Base-by-base conservation (phyloP, 2,113 vertebrate genomes). In the Marmota monax region DNA sequence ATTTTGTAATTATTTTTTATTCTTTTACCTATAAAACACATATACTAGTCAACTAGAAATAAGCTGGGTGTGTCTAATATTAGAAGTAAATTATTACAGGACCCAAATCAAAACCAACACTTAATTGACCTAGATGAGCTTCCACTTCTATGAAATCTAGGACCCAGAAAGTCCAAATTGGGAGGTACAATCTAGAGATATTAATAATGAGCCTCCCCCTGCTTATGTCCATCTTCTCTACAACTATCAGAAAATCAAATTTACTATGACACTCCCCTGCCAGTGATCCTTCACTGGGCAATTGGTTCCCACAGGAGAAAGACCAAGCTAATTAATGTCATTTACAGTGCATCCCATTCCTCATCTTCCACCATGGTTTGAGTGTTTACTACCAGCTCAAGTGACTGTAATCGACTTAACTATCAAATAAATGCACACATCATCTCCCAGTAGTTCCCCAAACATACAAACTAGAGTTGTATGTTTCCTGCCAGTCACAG, bases 1-100 rank as follows among this genome's bases (percentile, higher is more conserved):
- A 56, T 48, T 51, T 92, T 92, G 51, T 69, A 70, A 73, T 92
- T 88, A 48, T 58, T 23, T 90, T 89, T 63, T 42, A 22, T 80
- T 18, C 29, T 86, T 96, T 93, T 73, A 78, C 16, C 56, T 84
- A 78, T 39, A 34, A 88, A n/a, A 90, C 6, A 39, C 0, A 42
- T 70, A 27, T 18, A 67, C 32, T 73, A 84, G 27, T 11, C 27
- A 27, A 56, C 56, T 6, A 53, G 27, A 92, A 67, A 39, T 90
- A 79, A 93, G 0, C 2, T 53, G 53, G 5, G 32, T 53, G 23
- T 72, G 6, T 22, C 51, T 32, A 16, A 27, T 42, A 5, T 77
- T 45, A 80, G 4, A 23, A 58, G 8, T 61, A 65, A 80, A 88
- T 87, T 72, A 74, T 80, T 84, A 80, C 7, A 65, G 39, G 7